Evolutionary conservation across 2,888 invertebrate species (phyloP).

Genomic region (Temnothorax ravouxi): DNA sequence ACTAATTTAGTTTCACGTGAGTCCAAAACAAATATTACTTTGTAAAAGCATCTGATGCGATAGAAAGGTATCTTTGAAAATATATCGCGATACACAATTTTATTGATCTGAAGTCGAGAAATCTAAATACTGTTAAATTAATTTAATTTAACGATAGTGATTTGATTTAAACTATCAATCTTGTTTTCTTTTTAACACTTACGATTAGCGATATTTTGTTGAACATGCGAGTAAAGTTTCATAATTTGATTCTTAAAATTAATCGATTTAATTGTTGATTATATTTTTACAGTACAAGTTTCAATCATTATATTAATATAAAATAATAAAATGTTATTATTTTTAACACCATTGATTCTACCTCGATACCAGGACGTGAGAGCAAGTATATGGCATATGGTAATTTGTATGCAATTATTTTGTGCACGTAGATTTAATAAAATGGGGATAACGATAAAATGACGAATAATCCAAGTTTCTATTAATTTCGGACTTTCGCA

Average conservation of each 20-base stretch:
- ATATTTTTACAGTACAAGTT: not conserved
- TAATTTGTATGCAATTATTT: not conserved
- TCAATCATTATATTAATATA: not conserved
- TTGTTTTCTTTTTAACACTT: not conserved
- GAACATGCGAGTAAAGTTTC: not conserved
- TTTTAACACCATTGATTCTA: not conserved
- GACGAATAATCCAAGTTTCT: not conserved
- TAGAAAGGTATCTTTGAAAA: not conserved
- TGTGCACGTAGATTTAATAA: not conserved
- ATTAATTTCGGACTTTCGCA: not conserved
- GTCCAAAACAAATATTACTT: not conserved
- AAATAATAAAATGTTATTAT: conserved; percentile 9
- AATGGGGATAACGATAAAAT: not conserved
- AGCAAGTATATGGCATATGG: not conserved
- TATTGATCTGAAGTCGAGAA: not conserved
- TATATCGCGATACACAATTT: not conserved
- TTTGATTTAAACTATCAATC: conserved; percentile 5
- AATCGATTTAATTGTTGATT: not conserved
- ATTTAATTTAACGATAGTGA: conserved; percentile 11
- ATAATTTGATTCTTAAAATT: not conserved
- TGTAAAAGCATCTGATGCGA: not conserved
- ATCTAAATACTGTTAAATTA: conserved; percentile 21
- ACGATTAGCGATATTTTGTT: not conserved
- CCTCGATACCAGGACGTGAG: not conserved
- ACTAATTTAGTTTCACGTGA: not conserved